These are phyloP conservation scores for Parazoanthus swiftii DNA, from an alignment of 92 coral and sea anemone genomes.

Conservation along the genomic window DNA sequence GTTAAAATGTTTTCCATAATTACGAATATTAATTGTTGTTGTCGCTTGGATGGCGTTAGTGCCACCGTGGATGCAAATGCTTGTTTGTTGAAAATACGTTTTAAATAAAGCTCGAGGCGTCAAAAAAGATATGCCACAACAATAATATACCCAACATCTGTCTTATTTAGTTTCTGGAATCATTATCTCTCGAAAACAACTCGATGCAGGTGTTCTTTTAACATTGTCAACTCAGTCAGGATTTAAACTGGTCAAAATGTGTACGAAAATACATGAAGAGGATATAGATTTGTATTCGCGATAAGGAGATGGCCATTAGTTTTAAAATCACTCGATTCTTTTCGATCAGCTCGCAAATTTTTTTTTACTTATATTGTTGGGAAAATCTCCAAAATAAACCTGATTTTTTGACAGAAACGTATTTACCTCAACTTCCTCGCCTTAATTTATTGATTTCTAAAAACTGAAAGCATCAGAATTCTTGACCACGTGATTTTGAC, in stretches of 20 bases:
- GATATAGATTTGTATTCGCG: background rate
- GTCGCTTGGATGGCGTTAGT: background rate
- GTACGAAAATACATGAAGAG: background rate
- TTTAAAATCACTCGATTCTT: background rate
- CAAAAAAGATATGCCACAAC: background rate
- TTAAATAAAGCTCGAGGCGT: background rate
- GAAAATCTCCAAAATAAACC: background rate
- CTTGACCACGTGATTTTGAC: background rate
- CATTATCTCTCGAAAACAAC: background rate
- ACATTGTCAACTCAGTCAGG: background rate
- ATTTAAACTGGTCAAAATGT: background rate
- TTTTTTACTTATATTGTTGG: background rate
- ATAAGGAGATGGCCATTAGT: background rate
- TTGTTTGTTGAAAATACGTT: background rate
- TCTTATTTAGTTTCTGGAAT: background rate
- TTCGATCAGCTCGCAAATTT: background rate
- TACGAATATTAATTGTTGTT: background rate
- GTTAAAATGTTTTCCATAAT: background rate
- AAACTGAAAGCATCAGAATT: too few relatives aligned
- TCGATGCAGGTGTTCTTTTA: background rate
- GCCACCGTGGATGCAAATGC: background rate
- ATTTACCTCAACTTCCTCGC: background rate
- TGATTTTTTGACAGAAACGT: slow-evolving; percentile 3
- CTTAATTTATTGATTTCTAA: background rate
- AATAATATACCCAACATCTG: background rate